These are phyloP conservation scores for Leptogaster cylindrica DNA, from an alignment of 2,888 invertebrate species.

Conservation along the genomic window DNA sequence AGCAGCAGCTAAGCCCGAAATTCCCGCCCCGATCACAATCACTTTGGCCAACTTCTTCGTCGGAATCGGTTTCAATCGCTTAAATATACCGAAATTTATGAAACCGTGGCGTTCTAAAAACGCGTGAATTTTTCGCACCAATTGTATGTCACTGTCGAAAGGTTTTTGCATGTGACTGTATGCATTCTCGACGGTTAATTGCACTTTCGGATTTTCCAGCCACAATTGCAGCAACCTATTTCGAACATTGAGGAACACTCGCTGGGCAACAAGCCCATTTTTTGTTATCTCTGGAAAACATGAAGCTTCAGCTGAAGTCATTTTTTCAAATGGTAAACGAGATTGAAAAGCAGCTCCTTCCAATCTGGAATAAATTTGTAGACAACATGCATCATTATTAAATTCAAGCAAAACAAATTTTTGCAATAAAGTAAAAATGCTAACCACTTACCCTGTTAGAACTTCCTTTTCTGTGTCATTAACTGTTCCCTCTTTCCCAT, in stretches of 20 bases:
- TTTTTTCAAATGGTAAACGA: conserved; percentile 90
- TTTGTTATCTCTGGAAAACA: conserved; percentile 92
- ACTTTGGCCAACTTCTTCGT: conserved; percentile 72
- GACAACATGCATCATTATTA: not conserved
- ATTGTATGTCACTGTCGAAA: conserved; percentile 87
- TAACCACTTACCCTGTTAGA: conserved; percentile 52
- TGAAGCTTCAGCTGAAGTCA: conserved; percentile 91
- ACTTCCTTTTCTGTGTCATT: conserved; percentile 53
- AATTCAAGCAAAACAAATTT: no score
- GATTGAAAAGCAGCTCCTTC: conserved; percentile 96
- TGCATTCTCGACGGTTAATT: conserved; percentile 82
- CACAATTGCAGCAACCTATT: conserved; percentile 92
- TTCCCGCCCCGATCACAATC: conserved; percentile 70
- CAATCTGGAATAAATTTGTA: conserved; percentile 64
- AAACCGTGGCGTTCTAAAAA: conserved; percentile 95
- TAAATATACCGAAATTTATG: conserved; percentile 97
- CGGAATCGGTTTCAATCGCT: conserved; percentile 77
- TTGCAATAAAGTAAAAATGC: not conserved
- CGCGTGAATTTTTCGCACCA: conserved; percentile 84
- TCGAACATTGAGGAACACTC: conserved; percentile 89
- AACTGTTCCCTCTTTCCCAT: conserved; percentile 40
- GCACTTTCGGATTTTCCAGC: conserved; percentile 94
- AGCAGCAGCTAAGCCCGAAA: conserved; percentile 93
- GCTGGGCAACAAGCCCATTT: conserved; percentile 79
- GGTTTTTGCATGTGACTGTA: conserved; percentile 85